Conservation (phyloP, 2,888 invertebrate species). For the Coelopa pilipes region DNA sequence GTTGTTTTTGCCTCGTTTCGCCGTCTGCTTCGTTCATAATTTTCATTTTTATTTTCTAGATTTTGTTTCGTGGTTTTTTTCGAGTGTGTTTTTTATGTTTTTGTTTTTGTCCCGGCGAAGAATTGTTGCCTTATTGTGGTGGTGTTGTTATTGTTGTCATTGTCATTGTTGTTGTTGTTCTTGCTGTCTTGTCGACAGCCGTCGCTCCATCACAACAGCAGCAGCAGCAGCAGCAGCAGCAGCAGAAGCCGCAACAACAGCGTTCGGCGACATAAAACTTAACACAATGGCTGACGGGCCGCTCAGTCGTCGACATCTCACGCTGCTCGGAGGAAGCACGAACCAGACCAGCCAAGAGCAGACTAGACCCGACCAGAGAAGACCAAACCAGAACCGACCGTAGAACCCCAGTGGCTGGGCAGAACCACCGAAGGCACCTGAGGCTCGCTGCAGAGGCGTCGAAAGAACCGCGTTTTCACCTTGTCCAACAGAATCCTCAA, state of each 20-base stretch:
- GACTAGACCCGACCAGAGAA: no score
- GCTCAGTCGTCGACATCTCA: slow-evolving; percentile 55
- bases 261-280: slow-evolving; percentile 51
- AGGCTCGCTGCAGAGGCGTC: no score
- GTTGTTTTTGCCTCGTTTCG: no score
- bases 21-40: no score
- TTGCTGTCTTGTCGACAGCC: neutral
- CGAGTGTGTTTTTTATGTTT: no score
- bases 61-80: neutral
- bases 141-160: slow-evolving; percentile 6
- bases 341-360: slow-evolving; percentile 36
- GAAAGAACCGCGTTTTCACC: no score
- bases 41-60: neutral
- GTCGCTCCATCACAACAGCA: no score
- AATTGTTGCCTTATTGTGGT: neutral
- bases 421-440: no score
- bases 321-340: slow-evolving; percentile 40
- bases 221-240: neutral
- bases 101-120: neutral
- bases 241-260: slow-evolving; percentile 29
- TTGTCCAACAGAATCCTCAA: slow-evolving; percentile 30
- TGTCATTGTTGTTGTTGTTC: slow-evolving; percentile 37
- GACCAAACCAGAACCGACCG: no score
- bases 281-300: slow-evolving; percentile 49
- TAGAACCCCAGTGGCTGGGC: no score